Percentiles rank a stretch among this genome's conserved stretches.
Evolutionary conservation across 2,797 vertebrate species (phyloP).

Genomic region (Anabas testudineus): DNA sequence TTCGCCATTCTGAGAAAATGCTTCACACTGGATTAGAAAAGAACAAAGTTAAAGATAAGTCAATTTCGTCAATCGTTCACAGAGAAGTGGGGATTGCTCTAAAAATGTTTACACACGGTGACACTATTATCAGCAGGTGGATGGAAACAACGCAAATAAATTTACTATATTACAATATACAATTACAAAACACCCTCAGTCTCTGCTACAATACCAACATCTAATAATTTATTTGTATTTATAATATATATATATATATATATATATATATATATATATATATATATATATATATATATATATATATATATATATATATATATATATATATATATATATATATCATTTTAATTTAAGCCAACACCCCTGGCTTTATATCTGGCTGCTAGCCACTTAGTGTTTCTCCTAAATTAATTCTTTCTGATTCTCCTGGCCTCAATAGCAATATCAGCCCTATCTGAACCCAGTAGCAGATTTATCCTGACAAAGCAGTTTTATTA

Average conservation of each 20-base stretch:
- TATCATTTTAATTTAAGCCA: too few species aligned
- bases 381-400: neutral
- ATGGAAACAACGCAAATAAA: neutral
- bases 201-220: too few species aligned
- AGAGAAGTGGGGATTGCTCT: slow-evolving; percentile 5
- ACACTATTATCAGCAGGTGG: neutral
- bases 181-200: neutral
- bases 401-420: slow-evolving; percentile 12
- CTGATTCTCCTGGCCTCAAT: slow-evolving; percentile 5
- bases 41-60: slow-evolving; percentile 17
- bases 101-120: slow-evolving; percentile 14
- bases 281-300: too few species aligned
- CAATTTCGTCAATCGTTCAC: slow-evolving; percentile 34
- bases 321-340: too few species aligned
- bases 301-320: too few species aligned
- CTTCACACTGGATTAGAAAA: slow-evolving; percentile 19
- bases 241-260: too few species aligned
- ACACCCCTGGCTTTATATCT: slow-evolving; percentile 7
- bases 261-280: too few species aligned
- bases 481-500: slow-evolving; percentile 16
- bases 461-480: slow-evolving; percentile 22
- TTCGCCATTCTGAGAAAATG: slow-evolving; percentile 22
- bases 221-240: too few species aligned
- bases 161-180: neutral
- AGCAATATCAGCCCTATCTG: slow-evolving; percentile 2